These are phyloP conservation scores for Ochlodes sylvanus DNA, from an alignment of 2,888 invertebrate genomes.

Conservation along the genomic window DNA sequence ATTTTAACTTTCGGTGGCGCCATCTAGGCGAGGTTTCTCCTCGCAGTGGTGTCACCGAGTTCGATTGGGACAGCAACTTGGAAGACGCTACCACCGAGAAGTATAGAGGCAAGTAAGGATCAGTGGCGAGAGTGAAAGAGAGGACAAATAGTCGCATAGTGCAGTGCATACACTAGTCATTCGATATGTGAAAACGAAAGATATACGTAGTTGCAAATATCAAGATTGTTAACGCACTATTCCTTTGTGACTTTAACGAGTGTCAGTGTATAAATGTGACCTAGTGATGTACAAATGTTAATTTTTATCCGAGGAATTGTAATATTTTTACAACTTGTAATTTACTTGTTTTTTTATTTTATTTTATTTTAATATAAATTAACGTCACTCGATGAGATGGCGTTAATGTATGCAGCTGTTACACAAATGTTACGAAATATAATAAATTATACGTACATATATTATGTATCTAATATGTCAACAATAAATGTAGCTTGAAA, in stretches of 20 bases:
- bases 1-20: constrained; percentile 93
- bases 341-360: constrained; percentile 8
- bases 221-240: constrained; percentile 12
- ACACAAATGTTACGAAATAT: constrained; percentile 21
- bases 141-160: constrained; percentile 13
- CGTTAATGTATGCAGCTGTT: constrained; percentile 18
- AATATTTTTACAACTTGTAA: constrained; percentile 27
- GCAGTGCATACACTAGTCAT: constrained; percentile 41
- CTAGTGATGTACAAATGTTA: constrained; percentile 33
- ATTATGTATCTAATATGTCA: constrained; percentile 3
- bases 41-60: constrained; percentile 91
- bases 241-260: not conserved
- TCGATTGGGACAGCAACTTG: constrained; percentile 94
- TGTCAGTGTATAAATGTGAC: constrained; percentile 14
- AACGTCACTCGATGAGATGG: constrained; percentile 7
- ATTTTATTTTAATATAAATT: constrained; percentile 11
- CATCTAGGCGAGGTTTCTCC: constrained; percentile 93
- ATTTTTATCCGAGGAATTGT: constrained; percentile 27
- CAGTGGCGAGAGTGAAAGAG: not conserved
- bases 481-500: no score
- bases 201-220: constrained; percentile 8
- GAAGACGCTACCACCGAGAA: constrained; percentile 87
- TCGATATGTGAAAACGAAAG: constrained; percentile 27
- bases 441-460: constrained; percentile 7
- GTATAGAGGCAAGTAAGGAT: constrained; percentile 68